These are phyloP conservation scores for Andinoacara biseriatus DNA, from an alignment of 2,113 vertebrate genomes.

Conservation along the genomic window DNA sequence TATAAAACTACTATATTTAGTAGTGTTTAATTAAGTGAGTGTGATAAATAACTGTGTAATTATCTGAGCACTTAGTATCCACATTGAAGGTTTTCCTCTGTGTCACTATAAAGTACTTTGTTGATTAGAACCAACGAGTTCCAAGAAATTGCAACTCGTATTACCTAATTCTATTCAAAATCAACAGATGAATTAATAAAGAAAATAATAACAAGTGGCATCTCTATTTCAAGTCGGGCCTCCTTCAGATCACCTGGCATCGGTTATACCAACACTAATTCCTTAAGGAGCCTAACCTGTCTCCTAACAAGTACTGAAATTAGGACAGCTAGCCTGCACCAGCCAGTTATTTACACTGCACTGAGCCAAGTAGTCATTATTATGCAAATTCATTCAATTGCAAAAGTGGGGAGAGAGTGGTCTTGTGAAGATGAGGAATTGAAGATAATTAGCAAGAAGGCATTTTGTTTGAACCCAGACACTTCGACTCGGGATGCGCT, in stretches of 20 bases:
- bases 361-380: slow-evolving; percentile 72
- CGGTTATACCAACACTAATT: slow-evolving; percentile 34
- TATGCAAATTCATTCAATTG: slow-evolving; percentile 83
- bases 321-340: slow-evolving; percentile 66
- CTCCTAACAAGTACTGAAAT: slow-evolving; percentile 66
- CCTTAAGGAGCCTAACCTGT: slow-evolving; percentile 59
- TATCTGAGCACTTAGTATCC: neutral
- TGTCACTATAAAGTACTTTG: neutral
- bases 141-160: neutral
- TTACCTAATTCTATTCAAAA: neutral
- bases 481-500: slow-evolving; percentile 72
- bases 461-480: slow-evolving; percentile 81
- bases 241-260: slow-evolving; percentile 22
- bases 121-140: neutral
- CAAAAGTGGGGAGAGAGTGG: slow-evolving; percentile 60
- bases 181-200: neutral
- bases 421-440: slow-evolving; percentile 79
- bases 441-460: slow-evolving; percentile 79
- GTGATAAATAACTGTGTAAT: neutral
- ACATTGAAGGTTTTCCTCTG: neutral
- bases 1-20: neutral
- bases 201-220: neutral
- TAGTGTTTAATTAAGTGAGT: neutral
- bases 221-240: slow-evolving; percentile 31
- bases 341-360: slow-evolving; percentile 71